Conservation (phyloP, 2,888 invertebrate species). For the Limenitis camilla region DNA sequence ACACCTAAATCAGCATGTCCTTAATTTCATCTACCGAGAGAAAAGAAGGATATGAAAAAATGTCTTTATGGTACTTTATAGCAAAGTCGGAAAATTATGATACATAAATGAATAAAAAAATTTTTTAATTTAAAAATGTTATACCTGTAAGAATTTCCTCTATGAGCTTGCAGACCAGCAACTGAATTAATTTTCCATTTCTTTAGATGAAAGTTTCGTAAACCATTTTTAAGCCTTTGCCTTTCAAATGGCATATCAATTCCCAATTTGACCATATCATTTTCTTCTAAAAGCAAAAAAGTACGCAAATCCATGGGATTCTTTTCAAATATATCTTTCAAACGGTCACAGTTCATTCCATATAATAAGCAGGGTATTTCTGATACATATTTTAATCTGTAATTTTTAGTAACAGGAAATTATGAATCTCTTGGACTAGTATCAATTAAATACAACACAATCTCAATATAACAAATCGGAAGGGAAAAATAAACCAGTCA, state of each 20-base stretch:
- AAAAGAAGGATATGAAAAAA: no score
- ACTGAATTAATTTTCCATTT: conserved; percentile 70
- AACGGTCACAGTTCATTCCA: conserved; percentile 75
- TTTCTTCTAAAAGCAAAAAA: conserved; percentile 74
- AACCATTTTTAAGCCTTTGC: conserved; percentile 66
- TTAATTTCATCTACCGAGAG: no score
- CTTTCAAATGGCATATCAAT: conserved; percentile 76
- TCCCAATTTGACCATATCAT: conserved; percentile 72
- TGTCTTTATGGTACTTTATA: no score
- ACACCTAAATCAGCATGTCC: no score
- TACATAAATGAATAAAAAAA: no score
- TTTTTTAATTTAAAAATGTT: no score
- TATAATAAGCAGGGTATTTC: conserved; percentile 75
- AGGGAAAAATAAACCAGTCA: no score
- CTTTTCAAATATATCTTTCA: conserved; percentile 60
- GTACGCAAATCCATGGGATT: conserved; percentile 67
- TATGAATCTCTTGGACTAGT: no score
- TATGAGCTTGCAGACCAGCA: conserved; percentile 54
- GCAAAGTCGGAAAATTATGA: no score
- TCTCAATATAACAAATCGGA: no score
- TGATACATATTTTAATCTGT: conserved; percentile 61
- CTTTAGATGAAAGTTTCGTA: conserved; percentile 75
- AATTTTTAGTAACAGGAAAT: no score
- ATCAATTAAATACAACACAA: no score
- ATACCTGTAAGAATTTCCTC: conserved; percentile 58